Evolutionary conservation across 2,888 invertebrate species (phyloP), one percentile per base, ranked within the genome.

Genomic region (Leucophenga montana): DNA sequence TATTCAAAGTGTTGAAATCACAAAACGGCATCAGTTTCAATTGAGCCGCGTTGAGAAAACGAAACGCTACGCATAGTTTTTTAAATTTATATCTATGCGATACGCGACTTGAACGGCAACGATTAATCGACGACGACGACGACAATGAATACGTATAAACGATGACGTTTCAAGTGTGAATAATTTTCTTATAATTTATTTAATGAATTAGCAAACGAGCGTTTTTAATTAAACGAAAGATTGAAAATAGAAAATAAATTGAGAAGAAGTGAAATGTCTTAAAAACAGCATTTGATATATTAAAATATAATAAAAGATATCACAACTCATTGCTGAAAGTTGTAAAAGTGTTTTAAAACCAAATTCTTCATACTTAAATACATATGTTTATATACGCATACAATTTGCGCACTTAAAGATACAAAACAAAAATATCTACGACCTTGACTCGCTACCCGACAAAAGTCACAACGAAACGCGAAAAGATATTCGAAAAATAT

Each of bases 11-110:
- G 69, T 75, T 74, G 73, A 77, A 81, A 83, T 83, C 76, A 73
- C 18, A 31, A 50, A 67, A 57, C 54, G 69, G 62, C 27, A 71
- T 83, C 86, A 86, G 86, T 86, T 87, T 82, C 80, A 86, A 84
- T 84, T 86, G 84, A 86, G 86, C 84, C 87, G 87, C 85, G 87
- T 83, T 85, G 83, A 82, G 74, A 85, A 86, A 64, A 64, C 46
- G 22, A 64, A 64, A 62, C 48, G 48, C 61, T 39, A 39, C 61
- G 44, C 61, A 39, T 27, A 56, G 39, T 39, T 11, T 22, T 54
- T 20, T 56, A 27, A 27, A 27, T 61, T 61, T 61, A 18, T 84
- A 84, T 83, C 85, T 78, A 75, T 71, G 79, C 82, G 84, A 87
- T 85, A 84, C 86, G 86, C 83, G 77, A 76, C 78, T 76, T 74